phyloP scores from a whole-genome alignment of 2,888 invertebrate genomes.

The Gibbula magus region DNA sequence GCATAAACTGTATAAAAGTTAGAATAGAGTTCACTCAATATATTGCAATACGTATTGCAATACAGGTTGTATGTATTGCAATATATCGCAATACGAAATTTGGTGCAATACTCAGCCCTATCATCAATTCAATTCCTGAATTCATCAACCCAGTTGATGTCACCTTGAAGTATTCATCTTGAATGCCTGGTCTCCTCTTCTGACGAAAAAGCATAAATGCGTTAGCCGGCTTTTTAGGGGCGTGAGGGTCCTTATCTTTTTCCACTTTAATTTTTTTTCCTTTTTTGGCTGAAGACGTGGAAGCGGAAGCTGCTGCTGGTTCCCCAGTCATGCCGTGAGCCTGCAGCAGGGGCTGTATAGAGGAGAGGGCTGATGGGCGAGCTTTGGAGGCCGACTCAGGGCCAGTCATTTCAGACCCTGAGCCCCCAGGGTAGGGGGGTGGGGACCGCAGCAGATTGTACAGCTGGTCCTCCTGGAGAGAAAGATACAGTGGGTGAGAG shows the following conservation, averaged over 20 bases:
- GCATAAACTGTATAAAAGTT: too few relatives aligned
- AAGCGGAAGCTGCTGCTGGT: slow-evolving; percentile 10
- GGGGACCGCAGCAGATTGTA: slow-evolving; percentile 48
- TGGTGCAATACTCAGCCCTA: too few relatives aligned
- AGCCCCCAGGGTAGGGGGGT: slow-evolving; percentile 32
- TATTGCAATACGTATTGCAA: too few relatives aligned
- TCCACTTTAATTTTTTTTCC: slow-evolving; percentile 37
- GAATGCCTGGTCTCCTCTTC: slow-evolving; percentile 59
- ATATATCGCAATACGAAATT: too few relatives aligned
- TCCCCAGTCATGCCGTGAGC: slow-evolving; percentile 45
- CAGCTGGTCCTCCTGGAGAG: slow-evolving; percentile 63
- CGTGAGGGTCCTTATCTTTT: slow-evolving; percentile 54
- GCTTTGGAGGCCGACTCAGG: slow-evolving; percentile 30
- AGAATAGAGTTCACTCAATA: too few relatives aligned
- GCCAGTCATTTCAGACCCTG: slow-evolving; percentile 37
- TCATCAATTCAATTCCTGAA: too few relatives aligned
- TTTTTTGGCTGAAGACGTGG: neutral
- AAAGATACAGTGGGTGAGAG: slow-evolving; percentile 7
- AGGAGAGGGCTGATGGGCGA: slow-evolving; percentile 48
- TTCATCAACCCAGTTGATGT: too few relatives aligned
- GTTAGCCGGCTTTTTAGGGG: slow-evolving; percentile 68
- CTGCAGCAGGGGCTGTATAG: slow-evolving; percentile 55
- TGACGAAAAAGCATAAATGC: slow-evolving; percentile 70
- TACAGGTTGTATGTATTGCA: too few relatives aligned
- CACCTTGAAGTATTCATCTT: slow-evolving; percentile 68